These are phyloP conservation scores for Phymatocera aterrima DNA, from an alignment of 2,888 invertebrate genomes.

Conservation along the genomic window DNA sequence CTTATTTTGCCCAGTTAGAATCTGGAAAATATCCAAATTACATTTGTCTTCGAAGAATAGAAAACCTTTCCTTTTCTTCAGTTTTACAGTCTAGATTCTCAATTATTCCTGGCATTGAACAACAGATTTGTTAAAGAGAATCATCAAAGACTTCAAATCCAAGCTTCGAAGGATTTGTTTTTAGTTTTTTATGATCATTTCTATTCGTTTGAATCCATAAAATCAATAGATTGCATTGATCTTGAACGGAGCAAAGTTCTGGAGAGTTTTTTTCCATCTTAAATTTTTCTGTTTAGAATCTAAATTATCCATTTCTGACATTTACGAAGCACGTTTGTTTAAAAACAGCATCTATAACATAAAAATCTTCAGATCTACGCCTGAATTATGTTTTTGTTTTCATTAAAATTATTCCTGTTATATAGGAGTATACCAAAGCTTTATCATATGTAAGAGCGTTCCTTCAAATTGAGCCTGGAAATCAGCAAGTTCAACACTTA, in stretches of 20 bases:
- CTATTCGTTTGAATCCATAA: no score
- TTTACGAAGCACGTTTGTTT: no score
- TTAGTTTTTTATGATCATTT: no score
- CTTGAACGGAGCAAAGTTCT: no score
- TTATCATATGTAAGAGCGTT: slow-evolving; percentile 89
- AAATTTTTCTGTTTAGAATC: no score
- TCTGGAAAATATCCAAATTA: not conserved
- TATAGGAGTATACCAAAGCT: slow-evolving; percentile 88
- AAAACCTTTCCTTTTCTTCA: not conserved
- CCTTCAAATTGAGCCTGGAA: slow-evolving; percentile 88
- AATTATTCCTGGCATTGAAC: not conserved
- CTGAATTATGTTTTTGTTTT: not conserved
- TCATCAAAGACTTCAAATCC: not conserved
- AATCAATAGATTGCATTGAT: no score
- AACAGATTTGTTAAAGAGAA: not conserved
- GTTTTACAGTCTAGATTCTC: not conserved
- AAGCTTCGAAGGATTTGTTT: no score
- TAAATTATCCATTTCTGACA: no score
- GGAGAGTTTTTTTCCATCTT: no score
- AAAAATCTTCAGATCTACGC: not conserved
- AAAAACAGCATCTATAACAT: not conserved
- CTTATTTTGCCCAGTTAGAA: not conserved
- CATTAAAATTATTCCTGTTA: slow-evolving; percentile 53
- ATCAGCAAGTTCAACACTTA: slow-evolving; percentile 90
- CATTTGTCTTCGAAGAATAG: no score